Conservation (phyloP, 2,797 vertebrate genomes). For the Fratercula arctica region DNA sequence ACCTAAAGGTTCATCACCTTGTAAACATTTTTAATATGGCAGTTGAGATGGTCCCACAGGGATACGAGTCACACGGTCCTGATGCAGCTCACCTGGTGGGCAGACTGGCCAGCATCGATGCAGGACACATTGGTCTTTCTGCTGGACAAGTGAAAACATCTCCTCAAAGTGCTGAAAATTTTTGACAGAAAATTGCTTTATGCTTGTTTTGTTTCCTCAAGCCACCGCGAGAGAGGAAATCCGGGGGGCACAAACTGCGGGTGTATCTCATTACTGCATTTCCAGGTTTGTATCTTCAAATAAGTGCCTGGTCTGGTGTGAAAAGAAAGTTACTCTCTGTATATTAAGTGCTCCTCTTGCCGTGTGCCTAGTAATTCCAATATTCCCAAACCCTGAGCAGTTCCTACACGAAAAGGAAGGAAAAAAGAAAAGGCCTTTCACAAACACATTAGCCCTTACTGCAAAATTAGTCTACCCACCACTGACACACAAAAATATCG, state of each 20-base stretch:
- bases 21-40: background rate
- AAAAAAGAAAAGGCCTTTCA: background rate
- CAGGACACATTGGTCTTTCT: background rate
- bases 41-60: background rate
- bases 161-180: background rate
- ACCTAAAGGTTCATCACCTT: background rate
- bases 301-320: background rate
- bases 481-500: background rate
- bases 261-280: background rate
- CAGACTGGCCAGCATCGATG: background rate
- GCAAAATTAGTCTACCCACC: background rate
- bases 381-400: background rate
- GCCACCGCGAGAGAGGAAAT: background rate
- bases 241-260: fast-evolving
- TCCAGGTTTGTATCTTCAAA: background rate
- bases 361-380: background rate
- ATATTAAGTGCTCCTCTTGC: background rate
- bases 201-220: background rate
- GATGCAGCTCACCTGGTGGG: background rate
- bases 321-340: background rate
- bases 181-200: background rate
- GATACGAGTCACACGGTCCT: fast-evolving
- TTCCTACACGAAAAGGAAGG: background rate
- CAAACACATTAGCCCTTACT: background rate
- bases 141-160: background rate